Conservation (phyloP, 2,113 vertebrate genomes). For the Pollimyrus isidori region DNA sequence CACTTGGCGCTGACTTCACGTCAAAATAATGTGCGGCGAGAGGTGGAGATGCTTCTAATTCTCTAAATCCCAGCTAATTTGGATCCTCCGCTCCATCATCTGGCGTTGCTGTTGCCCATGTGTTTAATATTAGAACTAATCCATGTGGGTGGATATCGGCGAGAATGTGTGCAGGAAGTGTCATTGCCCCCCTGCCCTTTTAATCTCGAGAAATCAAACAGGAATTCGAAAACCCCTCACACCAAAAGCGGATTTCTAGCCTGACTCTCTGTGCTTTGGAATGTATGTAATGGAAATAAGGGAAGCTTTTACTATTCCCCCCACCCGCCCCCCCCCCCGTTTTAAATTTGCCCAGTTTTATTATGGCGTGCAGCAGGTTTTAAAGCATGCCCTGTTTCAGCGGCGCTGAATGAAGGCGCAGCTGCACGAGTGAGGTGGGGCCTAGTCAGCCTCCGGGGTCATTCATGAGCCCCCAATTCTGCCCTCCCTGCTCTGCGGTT, state of each 20-base stretch:
- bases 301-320: constrained; percentile 39
- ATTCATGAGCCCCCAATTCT: constrained; percentile 43
- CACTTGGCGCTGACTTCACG: constrained; percentile 40
- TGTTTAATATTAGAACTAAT: constrained; percentile 62
- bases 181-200: constrained; percentile 44
- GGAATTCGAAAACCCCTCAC: constrained; percentile 34
- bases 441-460: constrained; percentile 50
- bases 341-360: constrained; percentile 57
- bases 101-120: constrained; percentile 46
- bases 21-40: constrained; percentile 32
- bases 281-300: constrained; percentile 49
- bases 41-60: constrained; percentile 50
- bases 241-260: constrained; percentile 8
- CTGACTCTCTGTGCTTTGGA: constrained; percentile 28
- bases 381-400: constrained; percentile 48
- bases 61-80: constrained; percentile 53
- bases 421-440: constrained; percentile 43
- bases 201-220: constrained; percentile 40
- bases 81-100: constrained; percentile 39
- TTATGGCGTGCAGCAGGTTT: constrained; percentile 45
- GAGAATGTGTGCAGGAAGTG: constrained; percentile 53
- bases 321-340: constrained; percentile 41
- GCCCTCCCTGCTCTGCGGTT: background rate
- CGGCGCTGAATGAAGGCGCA: constrained; percentile 49
- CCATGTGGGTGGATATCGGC: constrained; percentile 41